These are phyloP conservation scores for Uria aalge DNA, from an alignment of 2,113 vertebrate species.

Conservation along the genomic window DNA sequence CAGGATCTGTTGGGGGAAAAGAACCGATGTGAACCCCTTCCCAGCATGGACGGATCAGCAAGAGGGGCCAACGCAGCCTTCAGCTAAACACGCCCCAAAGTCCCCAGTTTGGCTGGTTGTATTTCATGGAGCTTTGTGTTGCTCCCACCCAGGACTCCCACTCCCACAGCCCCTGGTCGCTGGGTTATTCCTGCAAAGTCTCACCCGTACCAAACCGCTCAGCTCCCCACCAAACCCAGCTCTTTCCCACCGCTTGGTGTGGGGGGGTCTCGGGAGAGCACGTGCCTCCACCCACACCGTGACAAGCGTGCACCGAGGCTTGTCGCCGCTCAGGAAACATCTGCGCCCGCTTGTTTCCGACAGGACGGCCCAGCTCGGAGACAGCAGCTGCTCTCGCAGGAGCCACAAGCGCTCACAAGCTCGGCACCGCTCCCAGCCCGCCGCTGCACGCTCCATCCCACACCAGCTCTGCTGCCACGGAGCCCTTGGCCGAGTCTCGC, in stretches of 20 bases:
- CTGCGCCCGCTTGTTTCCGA: background rate
- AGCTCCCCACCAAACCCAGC: background rate
- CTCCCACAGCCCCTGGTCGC: accelerated
- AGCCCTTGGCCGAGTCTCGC: background rate
- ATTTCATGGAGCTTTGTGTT: background rate
- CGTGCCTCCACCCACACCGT: accelerated
- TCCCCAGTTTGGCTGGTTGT: accelerated
- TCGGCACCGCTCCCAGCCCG: background rate
- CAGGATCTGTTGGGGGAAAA: constrained; percentile 73
- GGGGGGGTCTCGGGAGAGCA: background rate
- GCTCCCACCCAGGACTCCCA: background rate
- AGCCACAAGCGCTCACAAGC: accelerated
- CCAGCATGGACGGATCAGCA: accelerated
- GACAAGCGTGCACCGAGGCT: background rate
- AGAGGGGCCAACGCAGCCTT: background rate
- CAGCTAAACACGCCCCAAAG: background rate
- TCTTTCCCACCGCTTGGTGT: accelerated
- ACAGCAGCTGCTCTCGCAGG: background rate
- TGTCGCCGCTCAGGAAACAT: background rate
- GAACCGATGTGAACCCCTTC: background rate
- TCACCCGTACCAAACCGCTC: accelerated
- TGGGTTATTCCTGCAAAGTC: background rate
- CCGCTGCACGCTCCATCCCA: background rate
- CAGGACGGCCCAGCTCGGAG: background rate
- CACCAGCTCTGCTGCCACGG: background rate